Percentiles rank a stretch among this genome's conserved stretches.
These are phyloP conservation scores for Anguilla rostrata DNA, from an alignment of 2,113 vertebrate species.

Conservation along the genomic window DNA sequence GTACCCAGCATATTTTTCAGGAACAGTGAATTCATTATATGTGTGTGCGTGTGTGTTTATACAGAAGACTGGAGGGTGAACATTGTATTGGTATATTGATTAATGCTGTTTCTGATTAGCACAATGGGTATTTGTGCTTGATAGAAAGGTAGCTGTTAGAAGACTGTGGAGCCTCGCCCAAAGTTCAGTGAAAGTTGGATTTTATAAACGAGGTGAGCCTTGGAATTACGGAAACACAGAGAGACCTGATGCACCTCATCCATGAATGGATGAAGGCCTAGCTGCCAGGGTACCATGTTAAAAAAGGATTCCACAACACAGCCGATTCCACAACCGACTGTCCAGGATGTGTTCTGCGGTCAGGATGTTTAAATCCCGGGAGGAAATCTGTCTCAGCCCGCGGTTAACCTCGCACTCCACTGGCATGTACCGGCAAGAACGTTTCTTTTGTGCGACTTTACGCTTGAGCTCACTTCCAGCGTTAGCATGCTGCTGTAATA, in stretches of 20 bases:
- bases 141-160: not conserved
- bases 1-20: not conserved
- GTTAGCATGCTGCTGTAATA: conserved; percentile 35
- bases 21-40: not conserved
- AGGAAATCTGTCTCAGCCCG: conserved; percentile 45
- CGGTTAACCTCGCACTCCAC: conserved; percentile 44
- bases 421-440: conserved; percentile 39
- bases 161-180: not conserved
- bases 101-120: not conserved
- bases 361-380: conserved; percentile 45
- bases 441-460: conserved; percentile 42
- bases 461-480: conserved; percentile 21
- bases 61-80: not conserved
- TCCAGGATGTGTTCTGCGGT: conserved; percentile 37
- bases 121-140: not conserved
- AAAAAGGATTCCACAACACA: conserved; percentile 38
- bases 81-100: not conserved
- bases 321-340: conserved; percentile 46
- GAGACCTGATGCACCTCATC: conserved; percentile 28
- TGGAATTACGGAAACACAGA: conserved; percentile 18
- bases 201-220: conserved; percentile 25
- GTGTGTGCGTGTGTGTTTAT: not conserved
- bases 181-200: not conserved
- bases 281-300: conserved; percentile 10
- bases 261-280: conserved; percentile 46